Base-by-base conservation (phyloP, 2,888 invertebrate species). In the Hypselothyrea guttata region DNA sequence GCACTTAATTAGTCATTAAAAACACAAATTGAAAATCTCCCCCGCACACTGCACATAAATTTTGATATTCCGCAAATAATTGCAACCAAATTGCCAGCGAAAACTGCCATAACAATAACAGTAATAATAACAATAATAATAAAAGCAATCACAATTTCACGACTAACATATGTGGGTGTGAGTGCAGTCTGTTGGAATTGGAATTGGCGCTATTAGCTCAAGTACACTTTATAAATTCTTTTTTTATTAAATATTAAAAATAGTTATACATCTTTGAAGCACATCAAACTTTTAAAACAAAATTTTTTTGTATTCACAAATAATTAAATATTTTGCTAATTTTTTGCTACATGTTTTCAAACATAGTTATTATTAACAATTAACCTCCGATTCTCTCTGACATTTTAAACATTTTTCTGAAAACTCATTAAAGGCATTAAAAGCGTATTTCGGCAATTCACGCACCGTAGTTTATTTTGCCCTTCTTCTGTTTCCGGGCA, bases 1-100 rank as follows among this genome's bases (percentile, higher is more conserved):
- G 77, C 86, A 83, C 86, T 84, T 86, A 84, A 84, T 86, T 86
- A 84, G 86, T 70, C 84, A 84, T 83, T 84, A 84, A 86, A 82
- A 85, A 71, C 61, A 66, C 57, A 76, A 76, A 85, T 79, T 75
- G 85, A 78, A 85, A 79, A 64, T 72, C 64, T 35, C 69, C 52
- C 58, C 58, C 46, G 59, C 56, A 48, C 42, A 62, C 64, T 69
- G 51, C 42, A 62, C 64, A 72, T 61, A 73, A 72, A 73, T 71
- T 74, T 84, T 76, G 74, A 71, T 70, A 35, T 48, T 33, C 22
- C 22, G 5, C 22, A 48, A 75, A 84, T 79, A 60, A 79, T 73
- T 69, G 81, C 83, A 55, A 53, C 72, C 71, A 66, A 77, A 68
- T 59, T 27, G 48, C 46, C 41, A 33, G 37, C 61, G 44, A 47